Base-by-base conservation (phyloP, 2,888 invertebrate genomes). In the Euzetes globulus region DNA sequence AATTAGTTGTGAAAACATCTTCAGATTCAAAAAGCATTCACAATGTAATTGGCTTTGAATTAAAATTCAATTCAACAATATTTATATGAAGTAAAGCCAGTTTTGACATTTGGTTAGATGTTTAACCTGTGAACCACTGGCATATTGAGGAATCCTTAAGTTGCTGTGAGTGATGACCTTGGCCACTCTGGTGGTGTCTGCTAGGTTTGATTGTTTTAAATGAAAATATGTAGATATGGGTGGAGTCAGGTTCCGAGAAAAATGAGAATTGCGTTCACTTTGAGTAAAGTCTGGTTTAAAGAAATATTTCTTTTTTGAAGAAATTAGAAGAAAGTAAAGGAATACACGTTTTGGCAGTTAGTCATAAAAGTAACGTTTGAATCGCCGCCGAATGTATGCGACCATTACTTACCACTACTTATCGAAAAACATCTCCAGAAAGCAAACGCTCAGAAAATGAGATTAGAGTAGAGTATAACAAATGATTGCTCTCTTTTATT, bases 301-400 rank as follows among this genome's bases (percentile, higher is more conserved):
- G 47, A 47, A 52, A 52, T n/a, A n/a, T n/a, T 52, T 52, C n/a
- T n/a, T n/a, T 52, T 52, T 47, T 3, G 47, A 47, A 52, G n/a
- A 52, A 52, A 52, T 52, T n/a, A 5, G 4, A 52, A 58, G 13
- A 58, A 58, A 11, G n/a, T 13, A 58, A 27, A 58, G 58, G 7
- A 27, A 27, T 58, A 58, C 29, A 58, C 27, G 58, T 58, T 58
- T 58, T 27, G 19, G 27, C 11, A 27, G 58, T 58, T 4, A 58
- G 58, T 58, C 29, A 58, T 58, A 58, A 58, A 58, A 27, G 13
- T 58, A 58, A 27, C 58, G 27, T 58, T 58, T 58, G 58, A 58
- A 58, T 58, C 27, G 58, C 58, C 58, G 58, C 25, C 19, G 3
- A 25, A 58, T 58, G 13, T 58, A 27, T 58, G 25, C 11, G 27